Percentiles rank a stretch among this genome's conserved stretches.
phyloP scores from a whole-genome alignment of 2,797 vertebrate species.

The Poeciliopsis gracilis region DNA sequence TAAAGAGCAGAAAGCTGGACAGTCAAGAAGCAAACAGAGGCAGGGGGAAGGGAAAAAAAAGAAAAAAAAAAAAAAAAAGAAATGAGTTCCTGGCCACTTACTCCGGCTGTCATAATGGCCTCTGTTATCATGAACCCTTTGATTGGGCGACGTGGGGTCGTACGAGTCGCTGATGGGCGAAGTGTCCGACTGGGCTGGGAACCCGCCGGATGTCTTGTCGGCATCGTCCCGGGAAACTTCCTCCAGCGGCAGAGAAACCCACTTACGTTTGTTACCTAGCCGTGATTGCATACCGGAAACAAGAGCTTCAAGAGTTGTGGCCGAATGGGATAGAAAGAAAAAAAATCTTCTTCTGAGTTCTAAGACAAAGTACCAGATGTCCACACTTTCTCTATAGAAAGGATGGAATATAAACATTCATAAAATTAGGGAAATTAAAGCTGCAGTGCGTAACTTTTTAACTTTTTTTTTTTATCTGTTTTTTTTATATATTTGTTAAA shows the following conservation, averaged over 20 bases:
- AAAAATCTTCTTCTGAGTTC: not conserved
- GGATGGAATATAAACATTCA: not conserved
- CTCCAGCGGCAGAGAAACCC: conserved; percentile 89
- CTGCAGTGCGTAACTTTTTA: too few species aligned
- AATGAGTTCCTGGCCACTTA: conserved; percentile 75
- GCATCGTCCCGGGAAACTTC: conserved; percentile 80
- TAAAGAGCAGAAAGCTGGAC: conserved; percentile 23
- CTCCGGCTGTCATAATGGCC: conserved; percentile 83
- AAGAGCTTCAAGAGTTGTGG: conserved; percentile 60
- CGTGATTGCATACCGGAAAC: conserved; percentile 70
- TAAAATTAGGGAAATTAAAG: not conserved
- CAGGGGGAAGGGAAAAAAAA: not conserved
- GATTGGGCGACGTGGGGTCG: conserved; percentile 63
- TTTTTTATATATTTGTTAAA: too few species aligned
- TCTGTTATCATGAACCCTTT: conserved; percentile 78
- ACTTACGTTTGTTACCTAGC: conserved; percentile 91
- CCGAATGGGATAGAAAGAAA: not conserved
- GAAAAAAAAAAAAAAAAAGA: conserved; percentile 14
- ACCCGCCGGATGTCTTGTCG: conserved; percentile 68
- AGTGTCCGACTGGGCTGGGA: conserved; percentile 63
- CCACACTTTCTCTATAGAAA: not conserved
- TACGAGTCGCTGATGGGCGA: conserved; percentile 72
- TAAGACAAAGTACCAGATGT: not conserved
- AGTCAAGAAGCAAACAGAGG: conserved; percentile 22
- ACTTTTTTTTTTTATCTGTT: too few species aligned